phyloP scores from a whole-genome alignment of 1,140 invertebrate species.

The Vollenhovia emeryi region DNA sequence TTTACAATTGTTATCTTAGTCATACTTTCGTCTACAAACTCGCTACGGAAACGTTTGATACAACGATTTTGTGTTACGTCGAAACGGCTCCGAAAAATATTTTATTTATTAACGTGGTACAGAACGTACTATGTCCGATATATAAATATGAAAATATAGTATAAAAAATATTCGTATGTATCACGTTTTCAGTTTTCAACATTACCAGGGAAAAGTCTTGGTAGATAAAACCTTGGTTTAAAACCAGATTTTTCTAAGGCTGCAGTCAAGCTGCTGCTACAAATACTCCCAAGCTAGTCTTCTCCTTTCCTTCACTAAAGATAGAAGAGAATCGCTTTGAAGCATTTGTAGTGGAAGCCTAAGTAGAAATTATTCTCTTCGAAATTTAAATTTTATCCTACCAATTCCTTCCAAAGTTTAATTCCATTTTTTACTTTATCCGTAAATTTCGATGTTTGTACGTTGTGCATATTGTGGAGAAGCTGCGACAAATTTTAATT shows the following conservation, averaged over 20 bases:
- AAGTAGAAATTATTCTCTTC: too few species aligned
- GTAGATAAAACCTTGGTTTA: background rate
- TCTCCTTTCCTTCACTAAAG: too few species aligned
- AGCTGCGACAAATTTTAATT: background rate
- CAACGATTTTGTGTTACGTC: slow-evolving; percentile 26
- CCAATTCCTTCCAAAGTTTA: background rate
- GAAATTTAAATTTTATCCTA: slow-evolving; percentile 12
- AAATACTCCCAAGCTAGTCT: too few species aligned
- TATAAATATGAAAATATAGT: slow-evolving; percentile 46
- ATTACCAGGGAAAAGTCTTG: too few species aligned
- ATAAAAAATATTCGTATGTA: slow-evolving; percentile 27
- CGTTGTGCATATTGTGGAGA: background rate
- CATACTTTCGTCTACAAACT: slow-evolving; percentile 35
- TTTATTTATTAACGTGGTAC: slow-evolving; percentile 2
- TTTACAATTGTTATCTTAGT: slow-evolving; percentile 52
- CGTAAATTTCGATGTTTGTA: background rate
- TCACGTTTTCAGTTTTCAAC: background rate
- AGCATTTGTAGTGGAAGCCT: too few species aligned
- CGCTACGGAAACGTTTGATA: slow-evolving; percentile 1
- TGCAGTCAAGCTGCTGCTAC: too few species aligned
- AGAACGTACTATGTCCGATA: slow-evolving; percentile 25
- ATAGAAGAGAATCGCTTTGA: too few species aligned
- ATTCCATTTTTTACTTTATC: background rate
- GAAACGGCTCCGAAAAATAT: slow-evolving; percentile 12
- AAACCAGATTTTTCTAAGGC: background rate